These are phyloP conservation scores for Neomicropteryx cornuta DNA, from an alignment of 1,140 invertebrate genomes.

Conservation along the genomic window DNA sequence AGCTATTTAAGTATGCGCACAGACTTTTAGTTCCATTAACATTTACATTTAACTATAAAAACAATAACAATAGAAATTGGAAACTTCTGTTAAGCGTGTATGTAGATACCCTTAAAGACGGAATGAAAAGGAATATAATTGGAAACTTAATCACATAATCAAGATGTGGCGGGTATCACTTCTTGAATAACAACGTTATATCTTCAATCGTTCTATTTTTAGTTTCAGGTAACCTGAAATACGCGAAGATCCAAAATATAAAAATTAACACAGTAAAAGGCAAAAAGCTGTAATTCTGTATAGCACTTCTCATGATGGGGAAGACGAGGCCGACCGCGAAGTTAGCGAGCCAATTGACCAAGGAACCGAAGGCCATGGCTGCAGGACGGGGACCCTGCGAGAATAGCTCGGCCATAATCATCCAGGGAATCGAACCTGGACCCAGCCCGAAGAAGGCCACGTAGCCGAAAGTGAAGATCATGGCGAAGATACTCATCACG, in stretches of 20 bases:
- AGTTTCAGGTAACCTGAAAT: conserved; percentile 93
- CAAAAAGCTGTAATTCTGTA: conserved; percentile 90
- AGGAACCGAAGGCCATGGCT: conserved; percentile 87
- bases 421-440: conserved; percentile 91
- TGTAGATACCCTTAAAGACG: no score
- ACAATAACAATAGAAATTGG: no score
- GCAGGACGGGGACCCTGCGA: conserved; percentile 85
- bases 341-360: conserved; percentile 93
- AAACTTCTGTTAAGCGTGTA: no score
- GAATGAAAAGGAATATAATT: no score
- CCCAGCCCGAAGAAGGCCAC: conserved; percentile 91
- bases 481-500: conserved; percentile 54
- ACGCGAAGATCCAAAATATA: conserved; percentile 93
- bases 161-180: no score
- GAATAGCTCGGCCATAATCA: conserved; percentile 94
- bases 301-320: conserved; percentile 62
- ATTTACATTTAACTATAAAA: no score
- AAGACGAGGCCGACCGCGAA: conserved; percentile 87
- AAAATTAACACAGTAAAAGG: conserved; percentile 89
- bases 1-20: no score
- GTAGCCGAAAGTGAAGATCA: conserved; percentile 81
- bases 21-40: no score
- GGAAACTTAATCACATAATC: no score
- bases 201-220: conserved; percentile 98
- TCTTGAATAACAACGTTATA: conserved; percentile 73